Evolutionary conservation across 2,888 invertebrate species (phyloP).

Genomic region (Ophonus ardosiacus): DNA sequence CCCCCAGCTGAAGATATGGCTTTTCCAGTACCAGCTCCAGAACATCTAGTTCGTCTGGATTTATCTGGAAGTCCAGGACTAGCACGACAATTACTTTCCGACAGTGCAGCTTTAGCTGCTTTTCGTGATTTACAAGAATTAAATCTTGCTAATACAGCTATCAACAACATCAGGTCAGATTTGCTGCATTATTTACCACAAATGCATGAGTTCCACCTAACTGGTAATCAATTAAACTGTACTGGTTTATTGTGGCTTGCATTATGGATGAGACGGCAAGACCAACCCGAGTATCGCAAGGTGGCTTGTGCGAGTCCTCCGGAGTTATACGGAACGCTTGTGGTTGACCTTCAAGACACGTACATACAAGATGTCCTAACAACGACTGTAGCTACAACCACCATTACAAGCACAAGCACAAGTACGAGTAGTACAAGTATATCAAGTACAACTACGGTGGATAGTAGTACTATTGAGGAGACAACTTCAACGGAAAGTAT

Average conservation of each 20-base stretch:
- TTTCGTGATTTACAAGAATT: slow-evolving; percentile 84
- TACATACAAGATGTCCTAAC: slow-evolving; percentile 64
- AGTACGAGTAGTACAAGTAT: slow-evolving; percentile 7
- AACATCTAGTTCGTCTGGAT: slow-evolving; percentile 85
- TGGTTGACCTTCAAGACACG: slow-evolving; percentile 72
- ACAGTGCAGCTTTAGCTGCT: slow-evolving; percentile 85
- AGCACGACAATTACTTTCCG: slow-evolving; percentile 83
- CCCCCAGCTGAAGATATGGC: slow-evolving; percentile 81
- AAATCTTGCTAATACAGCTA: slow-evolving; percentile 81
- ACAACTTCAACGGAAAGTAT: background rate
- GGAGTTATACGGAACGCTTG: slow-evolving; percentile 72
- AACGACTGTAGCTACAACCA: background rate
- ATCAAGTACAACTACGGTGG: background rate
- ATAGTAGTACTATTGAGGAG: too few species aligned
- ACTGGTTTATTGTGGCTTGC: slow-evolving; percentile 82
- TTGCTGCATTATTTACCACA: slow-evolving; percentile 84
- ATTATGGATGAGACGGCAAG: slow-evolving; percentile 81
- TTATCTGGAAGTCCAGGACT: slow-evolving; percentile 86
- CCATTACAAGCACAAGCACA: background rate
- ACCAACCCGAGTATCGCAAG: slow-evolving; percentile 73
- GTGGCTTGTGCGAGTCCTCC: slow-evolving; percentile 75
- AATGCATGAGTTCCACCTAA: slow-evolving; percentile 81
- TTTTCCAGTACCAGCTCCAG: slow-evolving; percentile 84
- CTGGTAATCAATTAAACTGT: slow-evolving; percentile 86
- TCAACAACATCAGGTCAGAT: slow-evolving; percentile 83